These are phyloP conservation scores for Myrmecophaga tridactyla DNA, from an alignment of 2,113 vertebrate genomes.

Conservation along the genomic window DNA sequence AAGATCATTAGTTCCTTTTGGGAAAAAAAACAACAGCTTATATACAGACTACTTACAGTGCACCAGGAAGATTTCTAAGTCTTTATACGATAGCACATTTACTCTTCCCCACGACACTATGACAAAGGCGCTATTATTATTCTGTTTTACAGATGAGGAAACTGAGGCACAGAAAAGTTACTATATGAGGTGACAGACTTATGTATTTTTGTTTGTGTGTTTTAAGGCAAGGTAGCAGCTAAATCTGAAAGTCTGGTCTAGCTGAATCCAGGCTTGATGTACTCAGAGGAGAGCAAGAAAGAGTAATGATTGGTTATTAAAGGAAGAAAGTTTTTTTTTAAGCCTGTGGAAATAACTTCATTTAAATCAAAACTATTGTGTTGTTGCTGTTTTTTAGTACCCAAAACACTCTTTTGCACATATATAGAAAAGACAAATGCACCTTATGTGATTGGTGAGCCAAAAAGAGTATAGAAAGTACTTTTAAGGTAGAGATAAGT, in stretches of 20 bases:
- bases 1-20: not conserved
- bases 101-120: not conserved
- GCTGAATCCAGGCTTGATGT: not conserved
- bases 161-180: not conserved
- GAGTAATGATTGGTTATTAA: not conserved
- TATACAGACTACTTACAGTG: not conserved
- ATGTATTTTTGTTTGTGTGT: not conserved
- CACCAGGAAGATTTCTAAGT: not conserved
- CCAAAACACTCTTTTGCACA: not conserved
- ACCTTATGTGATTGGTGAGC: constrained; percentile 32
- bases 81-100: not conserved
- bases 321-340: not conserved
- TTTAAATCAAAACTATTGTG: constrained; percentile 1
- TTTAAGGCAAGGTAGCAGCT: constrained; percentile 34
- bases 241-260: not conserved
- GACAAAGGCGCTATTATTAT: not conserved
- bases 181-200: not conserved
- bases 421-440: constrained; percentile 45
- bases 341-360: constrained; percentile 30
- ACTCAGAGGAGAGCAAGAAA: constrained; percentile 3
- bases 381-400: not conserved
- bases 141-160: constrained; percentile 5
- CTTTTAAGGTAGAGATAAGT: constrained; percentile 55
- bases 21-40: not conserved
- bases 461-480: constrained; percentile 51